Conservation (phyloP, 1,140 invertebrate genomes). For the Episyrphus balteatus region DNA sequence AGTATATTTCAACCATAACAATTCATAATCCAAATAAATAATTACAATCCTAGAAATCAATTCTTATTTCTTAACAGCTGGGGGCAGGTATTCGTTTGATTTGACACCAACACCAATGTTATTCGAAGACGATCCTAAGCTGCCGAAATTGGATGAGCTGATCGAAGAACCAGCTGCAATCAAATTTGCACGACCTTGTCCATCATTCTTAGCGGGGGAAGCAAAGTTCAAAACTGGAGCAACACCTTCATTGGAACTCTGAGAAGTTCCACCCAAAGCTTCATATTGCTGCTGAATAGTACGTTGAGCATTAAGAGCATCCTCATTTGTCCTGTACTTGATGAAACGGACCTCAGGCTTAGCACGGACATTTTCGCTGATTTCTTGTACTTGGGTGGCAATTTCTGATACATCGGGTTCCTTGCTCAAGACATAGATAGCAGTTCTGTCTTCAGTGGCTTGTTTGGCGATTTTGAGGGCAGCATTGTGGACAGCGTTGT, state of each 20-base stretch:
- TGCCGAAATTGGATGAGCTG: no score
- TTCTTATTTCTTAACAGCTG: no score
- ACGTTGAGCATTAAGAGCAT: conserved; percentile 24
- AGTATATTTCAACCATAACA: no score
- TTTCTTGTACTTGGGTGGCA: conserved; percentile 18
- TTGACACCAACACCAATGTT: no score
- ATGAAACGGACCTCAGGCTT: conserved; percentile 29
- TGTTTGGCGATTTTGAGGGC: conserved; percentile 23
- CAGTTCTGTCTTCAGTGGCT: conserved; percentile 24
- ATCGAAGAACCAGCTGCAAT: no score
- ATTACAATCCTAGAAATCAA: no score
- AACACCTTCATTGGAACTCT: conserved; percentile 21
- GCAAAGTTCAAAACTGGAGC: conserved; percentile 25
- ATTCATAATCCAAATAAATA: no score
- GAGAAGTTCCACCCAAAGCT: conserved; percentile 16
- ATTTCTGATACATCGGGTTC: conserved; percentile 24
- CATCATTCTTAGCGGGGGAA: conserved; percentile 8
- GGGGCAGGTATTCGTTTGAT: no score
- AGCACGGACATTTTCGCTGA: conserved; percentile 18
- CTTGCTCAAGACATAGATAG: conserved; percentile 28
- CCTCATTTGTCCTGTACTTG: conserved; percentile 26
- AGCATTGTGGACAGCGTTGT: conserved; percentile 23
- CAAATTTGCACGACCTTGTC: no score
- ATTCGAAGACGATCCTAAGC: no score
- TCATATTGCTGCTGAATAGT: conserved; percentile 26